A percentile compares a stretch with the other conserved stretches of the same genome.
phyloP scores from a whole-genome alignment of 2,113 vertebrate genomes.

The Acrocephalus arundinaceus region DNA sequence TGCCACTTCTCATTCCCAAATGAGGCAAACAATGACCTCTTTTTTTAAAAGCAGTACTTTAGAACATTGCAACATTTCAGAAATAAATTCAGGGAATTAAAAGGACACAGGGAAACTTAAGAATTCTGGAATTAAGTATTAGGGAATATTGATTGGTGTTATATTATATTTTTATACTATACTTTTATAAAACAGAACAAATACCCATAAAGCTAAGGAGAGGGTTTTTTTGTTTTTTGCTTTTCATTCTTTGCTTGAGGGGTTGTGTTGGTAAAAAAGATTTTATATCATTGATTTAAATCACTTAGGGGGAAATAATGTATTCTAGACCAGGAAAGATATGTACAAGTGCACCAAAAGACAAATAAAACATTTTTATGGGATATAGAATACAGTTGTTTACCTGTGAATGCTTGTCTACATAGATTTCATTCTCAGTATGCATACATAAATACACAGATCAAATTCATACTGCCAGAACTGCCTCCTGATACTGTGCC shows the following conservation, averaged over 20 bases:
- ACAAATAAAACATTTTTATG: not conserved
- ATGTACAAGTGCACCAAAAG: not conserved
- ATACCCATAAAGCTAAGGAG: not conserved
- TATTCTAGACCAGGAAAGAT: not conserved
- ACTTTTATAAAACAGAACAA: not conserved
- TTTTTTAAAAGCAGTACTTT: not conserved
- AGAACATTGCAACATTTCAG: not conserved
- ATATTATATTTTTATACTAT: not conserved
- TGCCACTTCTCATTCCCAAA: not conserved
- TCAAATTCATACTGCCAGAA: not conserved
- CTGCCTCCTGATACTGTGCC: not conserved
- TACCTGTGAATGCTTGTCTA: not conserved
- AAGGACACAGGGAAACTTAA: not conserved
- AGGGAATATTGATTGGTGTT: not conserved
- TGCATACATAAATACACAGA: not conserved
- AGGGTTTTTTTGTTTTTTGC: not conserved
- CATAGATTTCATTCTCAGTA: not conserved
- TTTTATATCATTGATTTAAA: not conserved
- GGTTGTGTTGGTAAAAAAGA: not conserved
- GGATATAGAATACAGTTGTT: not conserved
- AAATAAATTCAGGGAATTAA: not conserved
- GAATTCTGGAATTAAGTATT: not conserved
- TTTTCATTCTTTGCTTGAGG: not conserved
- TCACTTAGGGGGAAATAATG: not conserved
- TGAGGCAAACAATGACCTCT: not conserved